Evolutionary conservation across 2,888 invertebrate species (phyloP), one percentile per base, ranked within the genome.

Genomic region (Microctonus hyperodae): DNA sequence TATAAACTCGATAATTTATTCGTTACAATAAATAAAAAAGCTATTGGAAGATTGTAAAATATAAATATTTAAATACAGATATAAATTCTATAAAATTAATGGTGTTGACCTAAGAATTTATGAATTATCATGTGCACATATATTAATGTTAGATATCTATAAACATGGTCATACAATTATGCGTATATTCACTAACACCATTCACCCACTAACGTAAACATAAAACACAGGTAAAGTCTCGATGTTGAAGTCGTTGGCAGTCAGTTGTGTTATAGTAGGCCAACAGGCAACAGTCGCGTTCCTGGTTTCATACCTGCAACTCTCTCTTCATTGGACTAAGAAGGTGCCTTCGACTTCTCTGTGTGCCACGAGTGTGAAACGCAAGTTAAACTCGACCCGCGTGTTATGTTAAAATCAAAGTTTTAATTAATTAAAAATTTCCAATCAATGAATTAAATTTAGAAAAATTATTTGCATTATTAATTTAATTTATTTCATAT

Each of bases 261-360:
- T 81, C 77, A 81, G 83, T 83, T 83, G 82, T 82, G 83, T 83
- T 83, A 83, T 83, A 83, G 83, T 83, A 83, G 83, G 83, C 83
- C 83, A 83, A 80, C 78, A 83, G 79, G 80, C 79, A 81, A 76
- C 74, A 79, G 74, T 75, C 78, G 75, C 77, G 78, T 78, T 78
- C 74, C 74, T 75, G 76, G 74, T 78, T 78, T 75, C 73, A 75
- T 75, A 75, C 71, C 70, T 72, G 74, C 75, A 78, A 81, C 82
- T 83, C 81, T 82, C 82, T 82, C 82, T 78, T 80, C 72, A 70
- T 68, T 73, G 73, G 75, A 75, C 74, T 71, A 73, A 75, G 73
- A 73, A 63, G 37, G 44, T 44, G 64, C 64, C 55, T 67, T 40
- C 55, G 51, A 16, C 23, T 40, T 28, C 25, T 6, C 10, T 53